Percentiles rank a stretch among this genome's conserved stretches.
These are phyloP conservation scores for Dinoponera quadriceps DNA, from an alignment of 1,140 invertebrate genomes.

Conservation along the genomic window DNA sequence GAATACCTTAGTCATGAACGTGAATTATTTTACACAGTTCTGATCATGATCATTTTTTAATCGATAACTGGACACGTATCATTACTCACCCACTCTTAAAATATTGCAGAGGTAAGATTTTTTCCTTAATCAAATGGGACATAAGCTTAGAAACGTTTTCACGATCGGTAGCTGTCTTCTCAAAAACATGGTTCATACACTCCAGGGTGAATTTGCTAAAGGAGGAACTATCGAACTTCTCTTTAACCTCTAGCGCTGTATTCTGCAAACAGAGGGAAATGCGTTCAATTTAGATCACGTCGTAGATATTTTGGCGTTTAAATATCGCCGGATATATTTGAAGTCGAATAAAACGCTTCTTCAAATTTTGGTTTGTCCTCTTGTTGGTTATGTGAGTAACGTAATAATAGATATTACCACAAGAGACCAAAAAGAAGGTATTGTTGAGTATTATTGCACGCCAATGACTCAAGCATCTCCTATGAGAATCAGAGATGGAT, in stretches of 20 bases:
- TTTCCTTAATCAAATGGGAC: constrained; percentile 59
- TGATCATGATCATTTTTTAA: not conserved
- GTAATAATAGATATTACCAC: constrained; percentile 21
- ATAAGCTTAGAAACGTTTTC: constrained; percentile 60
- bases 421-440: constrained; percentile 76
- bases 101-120: constrained; percentile 57
- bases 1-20: constrained; percentile 7
- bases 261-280: constrained; percentile 45
- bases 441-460: constrained; percentile 84
- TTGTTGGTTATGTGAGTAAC: constrained; percentile 47
- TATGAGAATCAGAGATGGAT: constrained; percentile 80
- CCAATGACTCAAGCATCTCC: constrained; percentile 85
- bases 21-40: constrained; percentile 21
- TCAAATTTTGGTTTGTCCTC: constrained; percentile 55
- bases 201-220: constrained; percentile 62
- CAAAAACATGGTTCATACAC: constrained; percentile 62
- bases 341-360: constrained; percentile 12
- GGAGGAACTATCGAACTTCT: constrained; percentile 62
- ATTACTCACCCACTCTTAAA: constrained; percentile 65
- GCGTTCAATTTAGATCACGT: constrained; percentile 14
- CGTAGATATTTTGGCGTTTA: not conserved
- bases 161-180: constrained; percentile 62
- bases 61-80: not conserved
- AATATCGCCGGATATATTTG: too few species aligned
- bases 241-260: constrained; percentile 47